phyloP scores from a whole-genome alignment of 2,888 invertebrate species.

The Theretra japonica region DNA sequence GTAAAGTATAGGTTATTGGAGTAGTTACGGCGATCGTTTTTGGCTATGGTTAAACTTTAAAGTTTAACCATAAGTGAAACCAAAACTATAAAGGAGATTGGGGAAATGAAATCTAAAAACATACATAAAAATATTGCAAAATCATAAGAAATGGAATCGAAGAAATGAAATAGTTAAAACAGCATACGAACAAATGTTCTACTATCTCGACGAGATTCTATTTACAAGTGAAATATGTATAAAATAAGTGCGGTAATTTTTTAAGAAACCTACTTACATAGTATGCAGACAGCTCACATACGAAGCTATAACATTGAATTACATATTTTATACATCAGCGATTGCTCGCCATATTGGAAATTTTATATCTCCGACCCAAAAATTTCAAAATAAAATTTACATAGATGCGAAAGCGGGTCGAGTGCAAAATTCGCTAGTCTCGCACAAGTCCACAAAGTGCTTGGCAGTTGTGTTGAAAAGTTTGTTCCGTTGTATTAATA shows the following conservation, averaged over 20 bases:
- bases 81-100: too few species aligned
- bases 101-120: not conserved
- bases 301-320: not conserved
- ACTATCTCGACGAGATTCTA: too few species aligned
- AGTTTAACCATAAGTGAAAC: too few species aligned
- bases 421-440: constrained; percentile 4
- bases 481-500: constrained; percentile 5
- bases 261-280: too few species aligned
- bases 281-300: too few species aligned
- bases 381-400: not conserved
- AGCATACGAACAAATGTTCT: too few species aligned
- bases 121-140: not conserved
- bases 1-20: not conserved
- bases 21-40: not conserved
- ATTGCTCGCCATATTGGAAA: constrained; percentile 3
- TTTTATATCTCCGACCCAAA: not conserved
- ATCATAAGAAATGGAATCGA: too few species aligned
- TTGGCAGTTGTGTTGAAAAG: not conserved
- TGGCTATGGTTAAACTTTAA: not conserved
- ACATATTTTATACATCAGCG: not conserved
- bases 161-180: too few species aligned
- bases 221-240: too few species aligned
- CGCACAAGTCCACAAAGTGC: not conserved
- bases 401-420: not conserved
- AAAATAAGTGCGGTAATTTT: too few species aligned